These are phyloP conservation scores for Branchinecta sandiegonensis DNA, from an alignment of 2,888 invertebrate genomes.

Conservation along the genomic window DNA sequence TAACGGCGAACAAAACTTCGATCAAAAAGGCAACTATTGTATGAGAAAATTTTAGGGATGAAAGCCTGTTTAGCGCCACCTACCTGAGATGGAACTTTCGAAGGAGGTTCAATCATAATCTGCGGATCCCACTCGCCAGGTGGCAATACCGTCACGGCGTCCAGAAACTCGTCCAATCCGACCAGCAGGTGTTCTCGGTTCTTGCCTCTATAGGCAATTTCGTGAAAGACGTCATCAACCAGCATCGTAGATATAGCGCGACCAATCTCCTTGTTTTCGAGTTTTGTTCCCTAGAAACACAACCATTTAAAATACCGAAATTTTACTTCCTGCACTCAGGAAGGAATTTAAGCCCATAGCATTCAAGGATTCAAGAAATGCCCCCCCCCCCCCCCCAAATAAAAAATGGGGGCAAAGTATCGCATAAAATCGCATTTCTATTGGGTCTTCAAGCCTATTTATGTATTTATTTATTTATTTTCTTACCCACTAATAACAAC, in stretches of 20 bases:
- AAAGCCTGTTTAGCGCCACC: not conserved
- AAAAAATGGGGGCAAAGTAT: too few relatives aligned
- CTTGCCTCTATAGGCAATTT: slow-evolving; percentile 31
- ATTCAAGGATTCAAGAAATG: too few relatives aligned
- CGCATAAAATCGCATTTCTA: too few relatives aligned
- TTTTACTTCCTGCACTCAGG: too few relatives aligned
- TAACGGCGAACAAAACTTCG: too few relatives aligned
- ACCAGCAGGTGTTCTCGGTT: slow-evolving; percentile 31
- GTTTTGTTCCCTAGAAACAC: slow-evolving; percentile 27
- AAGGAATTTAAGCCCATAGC: too few relatives aligned
- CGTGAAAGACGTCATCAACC: slow-evolving; percentile 34
- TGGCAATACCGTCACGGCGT: slow-evolving; percentile 32
- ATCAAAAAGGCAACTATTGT: too few relatives aligned
- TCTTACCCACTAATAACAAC: too few relatives aligned
- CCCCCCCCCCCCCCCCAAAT: too few relatives aligned
- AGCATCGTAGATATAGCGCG: slow-evolving; percentile 34
- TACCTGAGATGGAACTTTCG: slow-evolving; percentile 33
- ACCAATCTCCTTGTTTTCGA: slow-evolving; percentile 32
- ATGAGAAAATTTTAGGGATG: not conserved
- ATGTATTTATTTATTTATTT: too few relatives aligned
- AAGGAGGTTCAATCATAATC: slow-evolving; percentile 37
- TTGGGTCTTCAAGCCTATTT: too few relatives aligned
- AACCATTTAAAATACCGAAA: not conserved
- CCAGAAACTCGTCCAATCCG: slow-evolving; percentile 32
- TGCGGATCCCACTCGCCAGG: slow-evolving; percentile 36